Conservation (phyloP, 2,888 invertebrate genomes). For the Cosmorhoe ocellata region DNA sequence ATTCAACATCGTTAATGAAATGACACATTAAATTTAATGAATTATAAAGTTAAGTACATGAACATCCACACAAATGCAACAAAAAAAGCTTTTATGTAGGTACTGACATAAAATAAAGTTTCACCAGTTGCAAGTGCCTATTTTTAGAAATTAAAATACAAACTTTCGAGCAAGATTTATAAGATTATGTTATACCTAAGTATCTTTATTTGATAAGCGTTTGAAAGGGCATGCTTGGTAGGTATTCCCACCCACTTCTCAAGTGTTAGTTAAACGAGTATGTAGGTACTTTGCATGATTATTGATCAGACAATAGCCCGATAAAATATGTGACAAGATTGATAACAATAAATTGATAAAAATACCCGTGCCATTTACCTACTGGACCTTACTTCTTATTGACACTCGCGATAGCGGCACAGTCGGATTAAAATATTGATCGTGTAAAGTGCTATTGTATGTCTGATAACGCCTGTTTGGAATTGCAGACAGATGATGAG, state of each 20-base stretch:
- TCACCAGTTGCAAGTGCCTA: too few relatives aligned
- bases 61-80: too few relatives aligned
- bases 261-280: constrained; percentile 12
- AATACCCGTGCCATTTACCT: constrained; percentile 23
- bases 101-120: too few relatives aligned
- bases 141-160: too few relatives aligned
- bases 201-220: too few relatives aligned
- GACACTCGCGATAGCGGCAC: constrained; percentile 20
- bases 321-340: constrained; percentile 63
- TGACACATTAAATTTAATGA: too few relatives aligned
- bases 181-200: background rate
- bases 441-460: constrained; percentile 48
- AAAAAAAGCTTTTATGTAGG: too few relatives aligned
- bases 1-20: too few relatives aligned
- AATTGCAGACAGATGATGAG: constrained; percentile 75
- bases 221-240: too few relatives aligned
- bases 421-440: constrained; percentile 20
- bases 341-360: constrained; percentile 72
- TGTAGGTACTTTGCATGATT: constrained; percentile 40
- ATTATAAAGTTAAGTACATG: too few relatives aligned
- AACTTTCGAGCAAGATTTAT: too few relatives aligned
- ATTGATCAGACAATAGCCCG: constrained; percentile 66
- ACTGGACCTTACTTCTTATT: constrained; percentile 19
- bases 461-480: constrained; percentile 57
- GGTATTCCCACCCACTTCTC: constrained; percentile 1